Percentiles rank a stretch among this genome's conserved stretches.
Conservation (phyloP, 2,888 invertebrate species). For the Helleia helle region DNA sequence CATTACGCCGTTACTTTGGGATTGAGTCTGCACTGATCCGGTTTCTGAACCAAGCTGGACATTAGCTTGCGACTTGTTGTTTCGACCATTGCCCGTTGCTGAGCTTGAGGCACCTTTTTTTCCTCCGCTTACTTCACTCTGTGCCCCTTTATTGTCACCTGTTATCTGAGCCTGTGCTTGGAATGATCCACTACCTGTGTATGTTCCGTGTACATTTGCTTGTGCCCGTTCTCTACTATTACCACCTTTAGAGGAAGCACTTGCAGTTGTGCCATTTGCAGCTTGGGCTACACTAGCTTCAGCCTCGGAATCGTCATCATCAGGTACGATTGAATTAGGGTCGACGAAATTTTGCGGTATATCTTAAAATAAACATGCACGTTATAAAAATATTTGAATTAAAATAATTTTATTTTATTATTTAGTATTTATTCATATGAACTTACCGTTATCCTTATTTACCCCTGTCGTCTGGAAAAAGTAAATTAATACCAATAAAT, state of each 20-base stretch:
- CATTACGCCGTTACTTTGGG: conserved; percentile 82
- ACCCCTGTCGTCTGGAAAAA: conserved; percentile 20
- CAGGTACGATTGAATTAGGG: conserved; percentile 45
- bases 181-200: conserved; percentile 84
- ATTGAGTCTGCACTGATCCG: conserved; percentile 83
- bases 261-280: conserved; percentile 79
- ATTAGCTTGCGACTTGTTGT: conserved; percentile 84
- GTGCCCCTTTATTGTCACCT: conserved; percentile 82
- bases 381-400: background rate
- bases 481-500: conserved; percentile 9
- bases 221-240: conserved; percentile 84
- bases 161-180: conserved; percentile 88
- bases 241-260: conserved; percentile 84
- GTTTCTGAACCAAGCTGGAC: conserved; percentile 83
- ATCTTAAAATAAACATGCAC: conserved; percentile 30
- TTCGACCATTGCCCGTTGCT: conserved; percentile 82
- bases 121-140: conserved; percentile 80
- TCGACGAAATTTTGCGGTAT: conserved; percentile 54
- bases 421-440: background rate
- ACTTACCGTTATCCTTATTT: conserved; percentile 21
- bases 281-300: conserved; percentile 75
- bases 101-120: conserved; percentile 83
- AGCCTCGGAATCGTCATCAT: conserved; percentile 83
- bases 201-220: conserved; percentile 87
- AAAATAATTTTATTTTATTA: no score